These are phyloP conservation scores for Uria lomvia DNA, from an alignment of 2,113 vertebrate species.

Conservation along the genomic window DNA sequence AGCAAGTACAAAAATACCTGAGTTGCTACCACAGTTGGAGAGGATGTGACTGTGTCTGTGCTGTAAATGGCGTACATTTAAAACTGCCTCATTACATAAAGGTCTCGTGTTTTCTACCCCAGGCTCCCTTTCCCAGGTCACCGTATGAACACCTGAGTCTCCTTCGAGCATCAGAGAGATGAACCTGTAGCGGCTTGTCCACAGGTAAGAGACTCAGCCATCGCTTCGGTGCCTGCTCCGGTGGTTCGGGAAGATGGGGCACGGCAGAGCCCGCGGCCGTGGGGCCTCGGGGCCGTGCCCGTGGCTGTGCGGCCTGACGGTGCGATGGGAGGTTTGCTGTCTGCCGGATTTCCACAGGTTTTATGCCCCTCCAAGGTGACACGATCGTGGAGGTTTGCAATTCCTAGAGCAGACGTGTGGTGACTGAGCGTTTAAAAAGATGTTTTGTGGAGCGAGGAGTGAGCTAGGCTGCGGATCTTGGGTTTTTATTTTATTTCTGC, in stretches of 20 bases:
- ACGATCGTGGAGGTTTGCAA: rapidly evolving
- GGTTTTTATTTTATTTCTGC: background rate
- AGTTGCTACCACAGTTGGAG: background rate
- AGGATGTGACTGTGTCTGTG: background rate
- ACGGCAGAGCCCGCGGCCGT: rapidly evolving
- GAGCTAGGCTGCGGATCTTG: background rate
- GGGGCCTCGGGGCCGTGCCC: background rate
- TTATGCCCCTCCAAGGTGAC: rapidly evolving
- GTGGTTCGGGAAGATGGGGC: rapidly evolving
- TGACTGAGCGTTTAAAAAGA: background rate
- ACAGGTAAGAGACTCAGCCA: conserved; percentile 17
- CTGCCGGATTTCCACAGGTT: rapidly evolving
- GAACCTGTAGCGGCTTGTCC: background rate
- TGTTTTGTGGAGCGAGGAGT: background rate
- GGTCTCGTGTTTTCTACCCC: background rate
- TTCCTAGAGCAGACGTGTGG: rapidly evolving
- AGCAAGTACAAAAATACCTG: background rate
- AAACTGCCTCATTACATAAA: background rate
- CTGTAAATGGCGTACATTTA: rapidly evolving
- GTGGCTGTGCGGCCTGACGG: rapidly evolving
- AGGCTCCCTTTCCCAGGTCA: background rate
- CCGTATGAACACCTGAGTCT: background rate
- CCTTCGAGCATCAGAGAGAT: background rate
- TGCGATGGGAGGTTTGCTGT: background rate
- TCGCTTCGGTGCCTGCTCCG: rapidly evolving